Base-by-base conservation (phyloP, 2,888 invertebrate genomes). In the Oasisia sp. region DNA sequence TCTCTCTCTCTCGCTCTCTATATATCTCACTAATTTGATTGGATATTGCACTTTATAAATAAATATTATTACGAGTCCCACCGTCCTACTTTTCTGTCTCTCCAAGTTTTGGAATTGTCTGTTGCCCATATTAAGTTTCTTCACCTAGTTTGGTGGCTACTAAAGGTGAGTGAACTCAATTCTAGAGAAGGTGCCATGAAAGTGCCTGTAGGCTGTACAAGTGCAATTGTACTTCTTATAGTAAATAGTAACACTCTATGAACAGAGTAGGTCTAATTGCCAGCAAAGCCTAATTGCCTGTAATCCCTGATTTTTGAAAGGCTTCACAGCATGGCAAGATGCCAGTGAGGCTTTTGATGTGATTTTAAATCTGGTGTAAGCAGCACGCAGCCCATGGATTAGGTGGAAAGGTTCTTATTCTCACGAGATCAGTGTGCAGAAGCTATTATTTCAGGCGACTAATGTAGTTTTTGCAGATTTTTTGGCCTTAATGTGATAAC, bases 261-360 rank as follows among this genome's bases (percentile, higher is more conserved):
- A n/a, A 74, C 74, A 74, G 27, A 74, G 74, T 74, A 74, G 19
- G 74, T n/a, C n/a, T 74, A 74, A 74, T 74, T 74, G 74, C 74
- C 74, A 27, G 74, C n/a, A 74, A 74, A 50, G 74, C 2, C 74
- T 74, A 74, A 74, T 74, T 74, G 74, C 74, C 74, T 74, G 27
- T 74, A 74, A 74, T 74, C 74, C 27, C 74, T 74, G 27, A 74
- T 74, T 74, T 74, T 74, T n/a, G 5, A 74, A 74, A 74, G 74
- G 74, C 74, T 74, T 19, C 74, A 74, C 74, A 74, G 74, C 74
- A 74, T 3, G 74, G 74, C 74, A 74, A 74, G 5, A 74, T 74
- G 74, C 74, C 74, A 27, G n/a, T 74, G 74, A 74, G 74, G 74
- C 74, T 74, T 74, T 74, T 74, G 74, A 74, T 74, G 74, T 74